Evolutionary conservation across 2,113 vertebrate species (phyloP).

Genomic region (Poeciliopsis retropinna): DNA sequence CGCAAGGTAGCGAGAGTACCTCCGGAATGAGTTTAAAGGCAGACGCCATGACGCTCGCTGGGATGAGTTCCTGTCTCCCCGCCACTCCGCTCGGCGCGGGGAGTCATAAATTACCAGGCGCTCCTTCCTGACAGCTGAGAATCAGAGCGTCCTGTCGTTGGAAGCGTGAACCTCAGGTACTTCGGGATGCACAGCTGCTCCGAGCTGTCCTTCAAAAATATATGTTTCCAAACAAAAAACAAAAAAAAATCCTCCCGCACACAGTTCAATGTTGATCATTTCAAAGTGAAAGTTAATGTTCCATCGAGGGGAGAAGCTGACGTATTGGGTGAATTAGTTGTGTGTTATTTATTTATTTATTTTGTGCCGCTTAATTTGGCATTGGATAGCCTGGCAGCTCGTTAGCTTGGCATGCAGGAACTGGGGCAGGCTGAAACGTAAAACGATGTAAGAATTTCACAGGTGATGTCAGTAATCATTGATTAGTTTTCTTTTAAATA

Average conservation of each 20-base stretch:
- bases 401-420: background rate
- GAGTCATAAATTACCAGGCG: constrained; percentile 63
- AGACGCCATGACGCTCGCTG: constrained; percentile 36
- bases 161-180: constrained; percentile 30
- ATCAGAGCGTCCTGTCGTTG: constrained; percentile 52
- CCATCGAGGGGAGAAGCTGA: background rate
- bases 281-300: constrained; percentile 11
- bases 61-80: constrained; percentile 39
- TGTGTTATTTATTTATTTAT: background rate
- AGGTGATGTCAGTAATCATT: too few relatives aligned
- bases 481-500: too few relatives aligned
- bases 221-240: too few relatives aligned
- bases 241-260: background rate
- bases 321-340: background rate
- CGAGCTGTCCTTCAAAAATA: constrained; percentile 30
- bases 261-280: constrained; percentile 3
- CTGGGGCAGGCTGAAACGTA: too few relatives aligned
- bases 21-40: constrained; percentile 65
- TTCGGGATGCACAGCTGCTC: background rate
- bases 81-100: background rate
- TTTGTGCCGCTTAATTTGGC: background rate
- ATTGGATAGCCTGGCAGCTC: background rate
- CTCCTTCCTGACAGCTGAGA: constrained; percentile 54
- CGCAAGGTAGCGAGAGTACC: constrained; percentile 47
- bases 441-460: too few relatives aligned